Evolutionary conservation across 2,888 invertebrate genomes (phyloP), one percentile per base, ranked within the genome.

Genomic region (Diaprepes abbreviatus): DNA sequence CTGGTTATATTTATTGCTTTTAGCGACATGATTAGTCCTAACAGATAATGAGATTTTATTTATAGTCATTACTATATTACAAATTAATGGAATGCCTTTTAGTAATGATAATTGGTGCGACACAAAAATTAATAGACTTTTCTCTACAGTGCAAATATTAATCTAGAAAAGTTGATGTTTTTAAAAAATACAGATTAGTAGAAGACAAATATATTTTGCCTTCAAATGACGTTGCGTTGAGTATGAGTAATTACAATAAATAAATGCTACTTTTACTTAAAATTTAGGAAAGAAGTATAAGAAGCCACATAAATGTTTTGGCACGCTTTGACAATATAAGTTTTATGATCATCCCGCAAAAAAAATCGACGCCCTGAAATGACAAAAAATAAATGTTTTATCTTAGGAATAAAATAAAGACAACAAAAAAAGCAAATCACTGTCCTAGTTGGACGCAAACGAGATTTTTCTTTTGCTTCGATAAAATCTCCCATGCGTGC

Each of bases 401-500:
- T 67, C 28, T 55, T 24, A 40, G 36, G 48, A 12, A 63, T 48
- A 21, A 33, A 58, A 64, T 58, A 58, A 63, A 52, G 64, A 69
- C 19, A 52, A 24, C 43, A n/a, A 36, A 52, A 24, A 38, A 57
- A 64, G 52, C 54, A 64, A 69, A 69, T 69, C 63, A 57, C 45
- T 50, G 57, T 63, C 69, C 63, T 48, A 45, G 14, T 48, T 63
- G 68, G 55, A 63, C 57, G 14, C 24, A 59, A 40, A 59, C 52
- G 59, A 50, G 40, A 64, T 69, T 50, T 59, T 54, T 48, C 35
- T 40, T 50, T 35, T 58, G 17, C 59, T 33, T 24, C 69, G 38
- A 69, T 64, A 70, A 65, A 71, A 58, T 14, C 57, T 43, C 31
- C 48, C 57, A 66, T 58, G 71, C 57, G 63, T 71, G 71, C 28